phyloP scores from a whole-genome alignment of 2,888 invertebrate species.

The Cyaniris semiargus region DNA sequence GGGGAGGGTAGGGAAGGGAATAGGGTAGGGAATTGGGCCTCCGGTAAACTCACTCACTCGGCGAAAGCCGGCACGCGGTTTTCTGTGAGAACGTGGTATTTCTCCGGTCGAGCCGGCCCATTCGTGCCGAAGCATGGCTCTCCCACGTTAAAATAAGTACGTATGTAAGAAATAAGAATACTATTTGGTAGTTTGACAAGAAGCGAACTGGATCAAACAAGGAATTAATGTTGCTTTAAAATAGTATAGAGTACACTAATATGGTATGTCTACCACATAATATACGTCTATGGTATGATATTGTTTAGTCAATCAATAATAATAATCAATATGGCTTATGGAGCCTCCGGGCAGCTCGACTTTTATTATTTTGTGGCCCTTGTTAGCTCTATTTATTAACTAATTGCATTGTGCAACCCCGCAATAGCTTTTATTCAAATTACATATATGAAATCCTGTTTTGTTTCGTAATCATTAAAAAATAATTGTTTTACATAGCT shows the following conservation, averaged over 20 bases:
- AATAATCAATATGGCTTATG: constrained; percentile 3
- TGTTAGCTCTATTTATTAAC: neutral
- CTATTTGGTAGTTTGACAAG: too few species aligned
- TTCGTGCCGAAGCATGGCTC: too few species aligned
- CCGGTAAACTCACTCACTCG: too few species aligned
- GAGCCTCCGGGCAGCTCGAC: neutral
- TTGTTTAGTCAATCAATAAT: neutral
- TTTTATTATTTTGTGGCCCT: neutral
- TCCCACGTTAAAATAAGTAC: too few species aligned
- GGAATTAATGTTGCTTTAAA: too few species aligned
- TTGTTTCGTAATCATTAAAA: neutral
- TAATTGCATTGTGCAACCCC: neutral
- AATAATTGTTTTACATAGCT: neutral
- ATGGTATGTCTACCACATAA: neutral
- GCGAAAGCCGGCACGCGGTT: too few species aligned
- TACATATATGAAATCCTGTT: neutral
- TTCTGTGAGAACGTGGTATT: too few species aligned
- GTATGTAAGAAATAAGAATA: too few species aligned
- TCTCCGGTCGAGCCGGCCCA: too few species aligned
- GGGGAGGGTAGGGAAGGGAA: too few species aligned
- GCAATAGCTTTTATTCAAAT: constrained; percentile 10
- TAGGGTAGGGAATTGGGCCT: too few species aligned
- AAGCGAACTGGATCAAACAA: too few species aligned
- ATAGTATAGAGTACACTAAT: neutral
- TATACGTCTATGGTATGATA: neutral